A percentile compares a stretch with the other conserved stretches of the same genome.
phyloP scores from a whole-genome alignment of 2,888 invertebrate species.

The Archips crataeganus region DNA sequence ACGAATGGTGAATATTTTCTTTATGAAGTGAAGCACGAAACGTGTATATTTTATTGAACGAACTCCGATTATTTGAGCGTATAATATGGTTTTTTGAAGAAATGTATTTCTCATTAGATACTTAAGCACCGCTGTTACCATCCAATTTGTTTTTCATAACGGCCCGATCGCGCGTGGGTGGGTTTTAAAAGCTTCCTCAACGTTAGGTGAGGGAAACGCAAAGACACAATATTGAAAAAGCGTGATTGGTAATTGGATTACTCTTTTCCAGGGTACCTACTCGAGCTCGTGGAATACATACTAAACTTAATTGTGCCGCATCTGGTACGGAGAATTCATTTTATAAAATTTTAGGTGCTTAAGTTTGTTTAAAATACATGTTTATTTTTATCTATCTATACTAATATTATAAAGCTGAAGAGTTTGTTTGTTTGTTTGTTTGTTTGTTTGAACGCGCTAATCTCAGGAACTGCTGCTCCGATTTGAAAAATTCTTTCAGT shows the following conservation, averaged over 20 bases:
- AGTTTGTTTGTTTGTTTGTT: too few species aligned
- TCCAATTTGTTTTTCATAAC: constrained; percentile 35
- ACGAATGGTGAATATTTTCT: constrained; percentile 16
- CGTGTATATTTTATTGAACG: constrained; percentile 18
- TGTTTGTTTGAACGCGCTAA: too few species aligned
- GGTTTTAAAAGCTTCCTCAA: constrained; percentile 21
- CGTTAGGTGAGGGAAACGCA: constrained; percentile 26
- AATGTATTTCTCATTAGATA: constrained; percentile 22
- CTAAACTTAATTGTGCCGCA: constrained; percentile 13
- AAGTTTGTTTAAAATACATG: not conserved
- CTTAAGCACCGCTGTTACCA: constrained; percentile 35
- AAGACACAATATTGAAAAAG: constrained; percentile 38
- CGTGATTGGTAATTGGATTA: constrained; percentile 40
- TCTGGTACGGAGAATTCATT: constrained; percentile 12
- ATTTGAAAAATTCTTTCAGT: too few species aligned
- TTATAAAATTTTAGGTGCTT: not conserved
- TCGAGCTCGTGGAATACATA: constrained; percentile 21
- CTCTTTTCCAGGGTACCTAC: constrained; percentile 11
- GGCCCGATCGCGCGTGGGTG: constrained; percentile 28
- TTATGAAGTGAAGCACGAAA: constrained; percentile 12
- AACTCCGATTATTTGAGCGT: constrained; percentile 3
- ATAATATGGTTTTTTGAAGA: constrained; percentile 18
- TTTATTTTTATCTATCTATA: too few species aligned
- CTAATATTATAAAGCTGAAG: too few species aligned
- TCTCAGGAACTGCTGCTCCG: too few species aligned